Base-by-base conservation (phyloP, 2,797 vertebrate species). In the Spizella passerina region DNA sequence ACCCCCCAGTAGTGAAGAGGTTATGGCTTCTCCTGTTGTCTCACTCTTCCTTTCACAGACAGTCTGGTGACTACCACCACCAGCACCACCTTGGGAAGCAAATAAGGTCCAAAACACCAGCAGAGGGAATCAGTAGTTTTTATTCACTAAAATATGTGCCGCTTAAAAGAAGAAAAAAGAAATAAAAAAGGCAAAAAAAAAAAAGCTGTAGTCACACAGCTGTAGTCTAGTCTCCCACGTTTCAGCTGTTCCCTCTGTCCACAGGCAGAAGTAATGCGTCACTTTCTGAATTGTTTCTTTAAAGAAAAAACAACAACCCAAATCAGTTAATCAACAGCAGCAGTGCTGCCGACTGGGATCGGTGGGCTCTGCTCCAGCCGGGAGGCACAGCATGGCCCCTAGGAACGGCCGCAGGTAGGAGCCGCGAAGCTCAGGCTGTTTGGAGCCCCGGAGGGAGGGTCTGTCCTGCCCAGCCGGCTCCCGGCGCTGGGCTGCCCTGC, bases 201-300 rank as follows among this genome's bases (percentile, higher is more conserved):
- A 63, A 20, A 91, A 88, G 43, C 92, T 93, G 88, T 79, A 96
- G 92, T 95, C 94, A 97, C 95, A 96, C 97, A 97, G 96, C 96
- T 97, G 96, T 91, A 96, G 96, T 97, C 96, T 97, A 88, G 96
- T 94, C 93, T 96, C 95, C 96, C 95, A 97, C 96, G 73, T 96
- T 91, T 97, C 96, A 97, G 96, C 96, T 97, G 97, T 97, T 97
- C 95, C 56, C 93, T 95, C 95, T 92, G 96, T 96, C 96, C 97
- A 94, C 89, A 93, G 83, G 94, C 96, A 97, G 94, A 95, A 97
- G 94, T 80, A 96, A 87, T 93, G 90, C 82, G 79, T 96, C 96
- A 96, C 91, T 96, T 96, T 92, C 90, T 90, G 94, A 92, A 96
- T 94, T 95, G 94, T 94, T 88, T 89, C 85, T 94, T 93, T 53